Base-by-base conservation (phyloP, 1,140 invertebrate species). In the Cydia pomonella region DNA sequence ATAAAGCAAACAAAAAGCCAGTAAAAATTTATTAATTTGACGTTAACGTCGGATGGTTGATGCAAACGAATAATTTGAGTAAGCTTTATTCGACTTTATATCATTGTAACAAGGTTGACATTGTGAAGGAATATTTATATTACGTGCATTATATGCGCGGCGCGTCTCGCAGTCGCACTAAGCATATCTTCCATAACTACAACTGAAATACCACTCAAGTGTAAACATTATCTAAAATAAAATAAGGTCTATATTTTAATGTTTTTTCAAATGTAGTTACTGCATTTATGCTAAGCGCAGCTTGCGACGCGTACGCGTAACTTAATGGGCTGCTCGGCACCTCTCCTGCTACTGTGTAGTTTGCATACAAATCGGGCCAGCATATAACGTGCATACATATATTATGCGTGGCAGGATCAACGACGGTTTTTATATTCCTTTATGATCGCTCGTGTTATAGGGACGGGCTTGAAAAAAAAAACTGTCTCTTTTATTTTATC, bases 301-400 rank as follows among this genome's bases (percentile, higher is more conserved):
- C 29, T 29, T 0, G 12, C 21, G 63, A 25, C 81, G 82, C 82
- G 79, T 71, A 62, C 69, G 74, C 82, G 90, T 88, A 92, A 89
- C 83, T 73, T 83, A 92, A 92, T 92, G 74, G 78, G 73, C 74
- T 86, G 76, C 80, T 92, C 86, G 88, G 87, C 89, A 91, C 89
- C 87, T 92, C 86, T 83, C 76, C 73, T 63, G 77, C 81, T 80
- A 78, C 77, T 72, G 78, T 84, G 82, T 80, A 85, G 79, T 84
- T 84, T 87, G 89, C 84, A 92, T 92, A 91, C 90, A 89, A 91
- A 92, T 87, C 73, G 9, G 41, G 9, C 33, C 21, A 23, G 53
- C 63, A 53, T 75, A 73, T 62, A 75, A 79, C 79, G 80, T 75
- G 47, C 38, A 82, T 74, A 73, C 73, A 75, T 78, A 75, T 69